Percentiles rank a stretch among this genome's conserved stretches.
phyloP scores from a whole-genome alignment of 1,140 invertebrate species.

The Formica selysi region DNA sequence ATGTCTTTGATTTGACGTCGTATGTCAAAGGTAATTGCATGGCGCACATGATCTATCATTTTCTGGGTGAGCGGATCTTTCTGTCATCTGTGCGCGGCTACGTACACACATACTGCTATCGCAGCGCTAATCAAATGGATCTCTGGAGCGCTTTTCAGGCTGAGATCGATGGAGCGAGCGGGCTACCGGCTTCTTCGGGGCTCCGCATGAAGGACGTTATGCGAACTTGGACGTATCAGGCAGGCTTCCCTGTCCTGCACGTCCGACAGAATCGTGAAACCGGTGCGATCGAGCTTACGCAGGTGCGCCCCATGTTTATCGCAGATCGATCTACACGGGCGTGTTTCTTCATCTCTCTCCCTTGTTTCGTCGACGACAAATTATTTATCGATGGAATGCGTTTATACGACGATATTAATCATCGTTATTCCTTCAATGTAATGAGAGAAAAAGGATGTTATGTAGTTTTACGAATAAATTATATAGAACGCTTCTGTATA shows the following conservation, averaged over 20 bases:
- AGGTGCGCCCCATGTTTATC: constrained; percentile 67
- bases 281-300: constrained; percentile 76
- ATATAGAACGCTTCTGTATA: constrained; percentile 8
- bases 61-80: constrained; percentile 66
- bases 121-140: constrained; percentile 61
- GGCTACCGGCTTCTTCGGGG: constrained; percentile 4
- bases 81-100: constrained; percentile 58
- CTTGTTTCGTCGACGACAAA: constrained; percentile 51
- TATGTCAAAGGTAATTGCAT: constrained; percentile 70
- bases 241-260: constrained; percentile 87
- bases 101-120: constrained; percentile 54
- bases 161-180: constrained; percentile 28
- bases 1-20: constrained; percentile 86
- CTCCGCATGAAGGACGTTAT: constrained; percentile 85
- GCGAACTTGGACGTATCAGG: constrained; percentile 88
- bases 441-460: constrained; percentile 6
- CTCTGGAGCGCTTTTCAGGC: constrained; percentile 66
- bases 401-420: constrained; percentile 41
- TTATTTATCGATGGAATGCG: constrained; percentile 41
- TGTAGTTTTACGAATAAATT: constrained; percentile 30
- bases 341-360: constrained; percentile 37
- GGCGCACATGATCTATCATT: constrained; percentile 68
- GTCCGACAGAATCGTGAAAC: constrained; percentile 79
- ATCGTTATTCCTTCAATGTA: constrained; percentile 22
- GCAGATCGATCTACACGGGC: constrained; percentile 24